A percentile compares a stretch with the other conserved stretches of the same genome.
phyloP scores from a whole-genome alignment of 2,888 invertebrate genomes.

The Mythimna impura region DNA sequence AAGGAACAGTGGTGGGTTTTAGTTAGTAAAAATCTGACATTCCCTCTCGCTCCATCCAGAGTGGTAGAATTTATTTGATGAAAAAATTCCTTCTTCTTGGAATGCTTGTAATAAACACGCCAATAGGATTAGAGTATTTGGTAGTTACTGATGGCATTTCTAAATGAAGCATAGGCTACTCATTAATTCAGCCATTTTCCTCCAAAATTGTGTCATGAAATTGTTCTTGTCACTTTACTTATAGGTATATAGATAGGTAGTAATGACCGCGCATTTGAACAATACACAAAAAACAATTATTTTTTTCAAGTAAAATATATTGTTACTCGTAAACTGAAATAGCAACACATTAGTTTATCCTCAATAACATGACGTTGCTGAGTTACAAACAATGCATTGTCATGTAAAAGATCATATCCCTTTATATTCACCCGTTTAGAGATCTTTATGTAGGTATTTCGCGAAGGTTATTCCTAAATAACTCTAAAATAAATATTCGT shows the following conservation, averaged over 20 bases:
- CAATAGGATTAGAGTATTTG: too few species aligned
- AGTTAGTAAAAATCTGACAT: too few species aligned
- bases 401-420: conserved; percentile 4
- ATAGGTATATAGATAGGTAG: not conserved
- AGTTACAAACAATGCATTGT: conserved; percentile 21
- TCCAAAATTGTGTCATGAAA: conserved; percentile 13
- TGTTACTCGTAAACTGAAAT: not conserved
- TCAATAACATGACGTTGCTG: not conserved
- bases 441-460: too few species aligned
- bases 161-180: not conserved
- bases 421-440: conserved; percentile 10
- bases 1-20: too few species aligned
- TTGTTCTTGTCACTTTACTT: not conserved
- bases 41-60: too few species aligned
- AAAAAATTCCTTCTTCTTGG: too few species aligned
- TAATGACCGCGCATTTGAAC: not conserved
- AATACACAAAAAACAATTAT: not conserved
- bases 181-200: not conserved
- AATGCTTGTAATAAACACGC: too few species aligned
- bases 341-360: not conserved
- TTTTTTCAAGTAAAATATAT: conserved; percentile 12
- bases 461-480: too few species aligned
- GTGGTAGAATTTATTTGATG: too few species aligned
- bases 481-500: not conserved
- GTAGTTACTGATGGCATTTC: not conserved